Percentiles rank a stretch among this genome's conserved stretches.
These are phyloP conservation scores for Ormyrus rosae DNA, from an alignment of 2,888 invertebrate species.

Conservation along the genomic window DNA sequence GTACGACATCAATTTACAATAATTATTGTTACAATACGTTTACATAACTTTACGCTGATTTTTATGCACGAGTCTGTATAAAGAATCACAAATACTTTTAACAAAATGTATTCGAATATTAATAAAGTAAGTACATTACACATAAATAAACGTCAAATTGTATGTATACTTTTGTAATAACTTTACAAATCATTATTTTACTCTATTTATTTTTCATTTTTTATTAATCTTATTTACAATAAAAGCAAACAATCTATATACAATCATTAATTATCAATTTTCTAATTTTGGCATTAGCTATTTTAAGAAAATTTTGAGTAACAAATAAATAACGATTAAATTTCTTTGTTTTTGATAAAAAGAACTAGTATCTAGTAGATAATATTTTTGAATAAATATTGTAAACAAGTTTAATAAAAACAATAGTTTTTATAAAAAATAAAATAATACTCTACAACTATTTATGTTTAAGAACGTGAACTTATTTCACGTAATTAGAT, in stretches of 20 bases:
- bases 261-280: slow-evolving; percentile 18
- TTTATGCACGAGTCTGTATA: slow-evolving; percentile 14
- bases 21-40: slow-evolving; percentile 49
- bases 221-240: slow-evolving; percentile 55
- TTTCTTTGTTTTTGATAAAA: not conserved
- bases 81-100: not conserved
- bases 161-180: slow-evolving; percentile 22
- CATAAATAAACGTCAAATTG: slow-evolving; percentile 19
- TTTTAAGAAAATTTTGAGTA: not conserved
- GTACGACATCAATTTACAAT: slow-evolving; percentile 67
- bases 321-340: too few species aligned
- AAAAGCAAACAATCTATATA: slow-evolving; percentile 32
- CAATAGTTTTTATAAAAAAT: too few species aligned
- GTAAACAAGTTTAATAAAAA: slow-evolving; percentile 25
- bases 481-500: not conserved
- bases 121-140: slow-evolving; percentile 52
- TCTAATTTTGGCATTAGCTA: slow-evolving; percentile 21
- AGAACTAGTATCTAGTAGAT: not conserved
- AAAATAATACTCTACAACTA: too few species aligned
- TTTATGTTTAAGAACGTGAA: too few species aligned
- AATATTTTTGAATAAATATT: not conserved
- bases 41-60: not conserved
- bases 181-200: slow-evolving; percentile 21
- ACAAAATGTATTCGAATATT: not conserved
- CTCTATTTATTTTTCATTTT: slow-evolving; percentile 20